phyloP scores from a whole-genome alignment of 2,888 invertebrate species.

The Tyria jacobaeae region DNA sequence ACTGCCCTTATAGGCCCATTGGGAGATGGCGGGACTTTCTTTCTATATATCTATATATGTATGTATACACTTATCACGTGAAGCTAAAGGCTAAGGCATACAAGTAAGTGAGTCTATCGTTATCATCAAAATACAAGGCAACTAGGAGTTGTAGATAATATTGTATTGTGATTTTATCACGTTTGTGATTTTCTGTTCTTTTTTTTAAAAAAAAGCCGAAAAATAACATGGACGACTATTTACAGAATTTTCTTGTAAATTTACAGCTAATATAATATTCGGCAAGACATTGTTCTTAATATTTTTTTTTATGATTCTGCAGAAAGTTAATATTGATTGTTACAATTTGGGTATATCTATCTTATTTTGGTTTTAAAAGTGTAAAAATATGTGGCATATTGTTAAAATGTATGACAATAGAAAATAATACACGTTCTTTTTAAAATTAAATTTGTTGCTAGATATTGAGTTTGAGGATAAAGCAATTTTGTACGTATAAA shows the following conservation, averaged over 20 bases:
- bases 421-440: no score
- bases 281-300: no score
- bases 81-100: conserved; percentile 23
- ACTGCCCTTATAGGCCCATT: conserved; percentile 24
- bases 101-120: conserved; percentile 17
- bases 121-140: conserved; percentile 13
- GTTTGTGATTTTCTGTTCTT: conserved; percentile 8
- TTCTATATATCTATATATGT: conserved; percentile 8
- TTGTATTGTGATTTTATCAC: conserved; percentile 26
- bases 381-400: not conserved
- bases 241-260: not conserved
- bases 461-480: not conserved
- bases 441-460: not conserved
- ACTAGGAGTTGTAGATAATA: conserved; percentile 34
- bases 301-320: no score
- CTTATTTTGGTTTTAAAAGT: no score
- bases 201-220: not conserved
- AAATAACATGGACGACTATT: not conserved
- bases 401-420: not conserved
- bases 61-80: not conserved
- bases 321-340: no score
- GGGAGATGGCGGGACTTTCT: conserved; percentile 25
- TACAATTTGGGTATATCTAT: no score
- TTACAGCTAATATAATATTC: no score
- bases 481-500: not conserved